Percentiles rank a stretch among this genome's conserved stretches.
These are phyloP conservation scores for Carabus problematicus DNA, from an alignment of 2,888 invertebrate genomes.

Conservation along the genomic window DNA sequence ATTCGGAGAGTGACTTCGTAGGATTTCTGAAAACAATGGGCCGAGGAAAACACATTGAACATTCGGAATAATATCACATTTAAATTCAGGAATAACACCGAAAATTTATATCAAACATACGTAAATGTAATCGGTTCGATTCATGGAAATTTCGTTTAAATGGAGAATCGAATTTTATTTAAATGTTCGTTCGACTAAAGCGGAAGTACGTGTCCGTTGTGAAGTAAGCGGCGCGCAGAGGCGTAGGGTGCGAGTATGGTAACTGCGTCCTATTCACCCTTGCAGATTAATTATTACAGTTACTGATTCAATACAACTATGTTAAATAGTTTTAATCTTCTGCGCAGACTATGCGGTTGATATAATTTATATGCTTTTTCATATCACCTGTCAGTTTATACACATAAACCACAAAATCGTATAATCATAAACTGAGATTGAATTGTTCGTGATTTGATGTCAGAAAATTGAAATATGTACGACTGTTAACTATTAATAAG, in stretches of 20 bases:
- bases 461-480: no score
- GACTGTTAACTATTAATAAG: no score
- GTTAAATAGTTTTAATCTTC: constrained; percentile 34
- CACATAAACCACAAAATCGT: no score
- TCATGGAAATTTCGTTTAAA: constrained; percentile 33
- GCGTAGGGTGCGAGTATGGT: no score
- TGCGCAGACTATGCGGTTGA: neutral
- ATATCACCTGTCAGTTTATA: no score
- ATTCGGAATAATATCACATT: constrained; percentile 12
- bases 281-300: constrained; percentile 32
- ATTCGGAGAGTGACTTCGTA: constrained; percentile 8
- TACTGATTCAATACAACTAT: constrained; percentile 25
- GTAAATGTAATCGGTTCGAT: constrained; percentile 23
- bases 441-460: no score
- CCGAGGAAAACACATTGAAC: no score
- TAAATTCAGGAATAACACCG: constrained; percentile 15
- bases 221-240: no score
- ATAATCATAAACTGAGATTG: no score
- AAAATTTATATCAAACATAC: constrained; percentile 21
- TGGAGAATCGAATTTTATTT: constrained; percentile 32
- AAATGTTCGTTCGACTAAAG: constrained; percentile 27
- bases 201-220: no score
- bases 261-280: neutral
- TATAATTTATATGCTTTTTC: no score
- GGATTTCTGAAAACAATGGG: neutral